Evolutionary conservation across 1,140 invertebrate genomes (phyloP), one percentile per base, ranked within the genome.

Genomic region (Heliconius nattereri): DNA sequence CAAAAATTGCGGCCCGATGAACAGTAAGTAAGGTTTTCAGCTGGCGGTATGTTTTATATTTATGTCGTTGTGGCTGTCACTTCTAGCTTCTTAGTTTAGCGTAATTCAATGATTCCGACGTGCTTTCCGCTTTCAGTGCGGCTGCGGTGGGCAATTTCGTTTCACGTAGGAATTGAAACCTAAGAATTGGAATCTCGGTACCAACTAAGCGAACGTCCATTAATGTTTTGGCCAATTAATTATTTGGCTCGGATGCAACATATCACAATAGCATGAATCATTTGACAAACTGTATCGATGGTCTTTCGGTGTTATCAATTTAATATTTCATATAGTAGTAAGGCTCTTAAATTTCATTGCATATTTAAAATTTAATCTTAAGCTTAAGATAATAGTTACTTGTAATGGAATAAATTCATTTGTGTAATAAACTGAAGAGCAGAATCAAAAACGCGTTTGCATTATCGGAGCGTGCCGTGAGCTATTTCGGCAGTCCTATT

Each of bases 1-100:
- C 92, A 93, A 92, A 91, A 93, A 87, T 92, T 94, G 93, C 92
- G 92, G 92, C 86, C 90, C 93, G 85, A 89, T 92, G 88, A 92
- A 88, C 90, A 94, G 93, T 94, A 94, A 94, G 93, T 94, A 93
- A 92, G 87, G 88, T 85, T 88, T 87, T 83, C 87, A 90, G 89
- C 86, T 89, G 88, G 87, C 88, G 91, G 92, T 90, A 92, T 93
- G 93, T 81, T 81, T 84, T 84, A 85, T 84, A 85, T 88, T 88
- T 85, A 88, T 91, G 87, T 92, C 87, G 83, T 88, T 91, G 85
- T 94, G 87, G 92, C 91, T 91, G 89, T 86, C 85, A 89, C 83
- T 89, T 90, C 85, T 91, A 76, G 91, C 91, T 93, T 93, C 49
- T 81, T 92, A 91, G 90, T 84, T 54, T 90, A 90, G 90, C 82